phyloP scores from a whole-genome alignment of 1,140 invertebrate genomes.

The Eciton burchellii region DNA sequence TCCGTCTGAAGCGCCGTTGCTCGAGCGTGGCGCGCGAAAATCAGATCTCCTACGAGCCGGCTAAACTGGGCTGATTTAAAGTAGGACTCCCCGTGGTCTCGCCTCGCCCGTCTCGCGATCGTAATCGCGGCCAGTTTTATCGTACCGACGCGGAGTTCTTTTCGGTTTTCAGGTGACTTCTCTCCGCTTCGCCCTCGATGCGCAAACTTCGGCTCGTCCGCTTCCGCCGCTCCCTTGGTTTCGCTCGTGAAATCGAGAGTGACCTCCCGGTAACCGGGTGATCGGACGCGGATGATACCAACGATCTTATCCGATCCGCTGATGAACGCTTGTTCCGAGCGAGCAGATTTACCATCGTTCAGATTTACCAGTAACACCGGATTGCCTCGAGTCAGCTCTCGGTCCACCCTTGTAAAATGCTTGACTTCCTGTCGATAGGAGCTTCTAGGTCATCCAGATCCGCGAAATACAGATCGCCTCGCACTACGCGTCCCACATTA shows the following conservation, averaged over 20 bases:
- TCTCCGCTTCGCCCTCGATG: not conserved
- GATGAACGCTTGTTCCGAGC: not conserved
- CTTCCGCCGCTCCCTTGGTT: slow-evolving; percentile 53
- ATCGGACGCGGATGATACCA: slow-evolving; percentile 15
- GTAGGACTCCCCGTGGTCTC: slow-evolving; percentile 70
- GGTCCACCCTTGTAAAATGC: slow-evolving; percentile 6
- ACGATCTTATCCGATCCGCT: not conserved
- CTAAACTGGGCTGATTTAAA: slow-evolving; percentile 78
- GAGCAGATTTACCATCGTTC: not conserved
- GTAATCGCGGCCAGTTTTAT: slow-evolving; percentile 25
- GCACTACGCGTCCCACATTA: not conserved
- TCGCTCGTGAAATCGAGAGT: slow-evolving; percentile 77
- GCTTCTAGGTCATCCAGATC: slow-evolving; percentile 18
- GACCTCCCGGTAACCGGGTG: slow-evolving; percentile 65
- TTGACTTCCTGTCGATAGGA: not conserved
- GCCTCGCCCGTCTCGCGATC: slow-evolving; percentile 55
- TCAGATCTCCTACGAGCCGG: slow-evolving; percentile 71
- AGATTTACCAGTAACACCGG: no score
- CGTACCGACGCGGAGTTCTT: slow-evolving; percentile 4
- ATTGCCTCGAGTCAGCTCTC: not conserved
- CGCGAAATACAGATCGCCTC: not conserved
- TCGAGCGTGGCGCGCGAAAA: slow-evolving; percentile 80
- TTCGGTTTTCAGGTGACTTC: not conserved
- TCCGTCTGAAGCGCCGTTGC: slow-evolving; percentile 68
- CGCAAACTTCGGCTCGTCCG: not conserved